Evolutionary conservation across 2,113 vertebrate genomes (phyloP), one percentile per base, ranked within the genome.

Genomic region (Prionailurus viverrinus): DNA sequence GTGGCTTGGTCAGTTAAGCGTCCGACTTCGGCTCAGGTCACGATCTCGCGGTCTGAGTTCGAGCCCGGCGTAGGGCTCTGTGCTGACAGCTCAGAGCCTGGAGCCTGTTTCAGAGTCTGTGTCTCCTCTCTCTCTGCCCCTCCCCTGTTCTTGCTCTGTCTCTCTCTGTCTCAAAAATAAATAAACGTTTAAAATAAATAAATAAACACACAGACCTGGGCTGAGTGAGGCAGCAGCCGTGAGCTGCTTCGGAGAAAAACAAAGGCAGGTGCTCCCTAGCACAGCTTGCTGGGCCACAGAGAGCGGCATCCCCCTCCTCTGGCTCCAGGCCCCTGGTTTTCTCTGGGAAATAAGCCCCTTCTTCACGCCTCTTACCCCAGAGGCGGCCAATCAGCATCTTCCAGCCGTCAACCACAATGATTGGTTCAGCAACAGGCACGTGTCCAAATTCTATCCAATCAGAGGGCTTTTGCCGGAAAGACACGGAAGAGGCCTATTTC

Each of bases 391-490:
- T 94, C 92, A 91, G 89, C 92, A 73, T 91, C 80, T 19, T n/a
- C 55, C 51, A 84, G 4, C 55, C 39, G 31, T 69, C 69, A 25
- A 29, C 33, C 61, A 69, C n/a, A 23, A 4, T 51, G 61, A 91
- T 88, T 96, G 61, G 81, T 63, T 88, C 61, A 80, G 4, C 36
- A 1, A 1, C 29, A 78, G 15, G 33, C 63, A 29, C 12, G 9
- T 91, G 81, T 80, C 36, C 33, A 80, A 84, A 88, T 89, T 66
- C 81, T 95, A 71, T 29, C 89, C 93, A 91, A 80, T 95, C 63
- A 91, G 90, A 95, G 51, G 55, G 88, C 71, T 88, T 88, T n/a
- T 15, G 14, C 31, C 19, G 25, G 86, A 87, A 85, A 88, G 58
- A 39, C 1, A 5, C 39, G 16, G 8, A 45, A 61, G 51, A 61